Percentiles rank a stretch among this genome's conserved stretches.
These are phyloP conservation scores for Oncorhynchus kisutch DNA, from an alignment of 2,113 vertebrate species.

Conservation along the genomic window DNA sequence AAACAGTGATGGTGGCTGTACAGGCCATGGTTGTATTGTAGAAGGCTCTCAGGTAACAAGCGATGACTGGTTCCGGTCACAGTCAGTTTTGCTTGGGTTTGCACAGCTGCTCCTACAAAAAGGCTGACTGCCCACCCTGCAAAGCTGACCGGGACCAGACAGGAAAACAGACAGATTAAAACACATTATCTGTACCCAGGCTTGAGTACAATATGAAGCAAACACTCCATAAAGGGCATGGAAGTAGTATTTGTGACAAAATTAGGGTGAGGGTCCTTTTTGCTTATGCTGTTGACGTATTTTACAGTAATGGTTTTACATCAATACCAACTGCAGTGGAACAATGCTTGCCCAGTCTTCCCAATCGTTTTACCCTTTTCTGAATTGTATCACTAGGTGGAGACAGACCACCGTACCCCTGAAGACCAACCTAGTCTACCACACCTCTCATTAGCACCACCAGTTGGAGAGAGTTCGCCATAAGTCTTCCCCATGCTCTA, in stretches of 20 bases:
- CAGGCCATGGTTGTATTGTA: not conserved
- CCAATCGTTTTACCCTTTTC: too few species aligned
- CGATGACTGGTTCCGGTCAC: constrained; percentile 37
- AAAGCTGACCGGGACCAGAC: constrained; percentile 69
- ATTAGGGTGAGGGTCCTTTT: not conserved
- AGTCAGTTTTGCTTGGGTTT: constrained; percentile 85
- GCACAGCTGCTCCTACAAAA: constrained; percentile 74
- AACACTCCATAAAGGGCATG: not conserved
- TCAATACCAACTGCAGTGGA: too few species aligned
- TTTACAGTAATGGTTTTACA: too few species aligned
- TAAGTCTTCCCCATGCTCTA: too few species aligned
- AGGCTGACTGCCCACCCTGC: constrained; percentile 80
- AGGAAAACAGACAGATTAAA: not conserved
- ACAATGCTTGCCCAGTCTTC: too few species aligned
- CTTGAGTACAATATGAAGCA: too few species aligned
- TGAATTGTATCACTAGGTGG: too few species aligned
- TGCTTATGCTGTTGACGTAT: too few species aligned
- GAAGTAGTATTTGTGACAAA: not conserved
- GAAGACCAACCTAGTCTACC: too few species aligned
- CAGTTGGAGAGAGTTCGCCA: too few species aligned
- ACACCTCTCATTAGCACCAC: too few species aligned
- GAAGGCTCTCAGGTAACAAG: not conserved
- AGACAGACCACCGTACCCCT: too few species aligned
- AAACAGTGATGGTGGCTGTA: not conserved
- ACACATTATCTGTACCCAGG: not conserved